Conservation (phyloP, 2,888 invertebrate species). For the Ormyrus labotus region DNA sequence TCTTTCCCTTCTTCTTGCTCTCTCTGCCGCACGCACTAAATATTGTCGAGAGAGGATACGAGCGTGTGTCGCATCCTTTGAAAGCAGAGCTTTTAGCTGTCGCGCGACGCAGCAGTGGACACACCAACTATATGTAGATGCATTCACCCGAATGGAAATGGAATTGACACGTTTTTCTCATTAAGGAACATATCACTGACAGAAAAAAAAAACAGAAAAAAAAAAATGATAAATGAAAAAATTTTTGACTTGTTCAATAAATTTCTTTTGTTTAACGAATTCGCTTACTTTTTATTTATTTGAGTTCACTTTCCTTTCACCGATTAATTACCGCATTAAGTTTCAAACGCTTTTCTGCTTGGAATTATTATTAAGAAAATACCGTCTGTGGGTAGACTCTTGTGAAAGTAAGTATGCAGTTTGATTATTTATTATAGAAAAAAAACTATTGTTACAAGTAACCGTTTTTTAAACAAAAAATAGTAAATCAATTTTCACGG, state of each 20-base stretch:
- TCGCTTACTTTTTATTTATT: constrained; percentile 42
- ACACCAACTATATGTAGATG: neutral
- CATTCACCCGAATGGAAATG: constrained; percentile 14
- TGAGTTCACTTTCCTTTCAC: neutral
- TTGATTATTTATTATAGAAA: no score
- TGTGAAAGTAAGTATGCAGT: no score
- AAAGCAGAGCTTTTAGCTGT: constrained; percentile 43
- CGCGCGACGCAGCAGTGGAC: neutral
- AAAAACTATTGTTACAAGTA: no score
- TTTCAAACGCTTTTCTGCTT: no score
- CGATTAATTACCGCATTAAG: neutral
- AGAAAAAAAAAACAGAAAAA: constrained; percentile 1
- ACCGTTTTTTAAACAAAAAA: no score
- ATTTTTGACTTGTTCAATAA: constrained; percentile 54
- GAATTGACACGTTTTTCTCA: constrained; percentile 36
- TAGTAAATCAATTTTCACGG: no score
- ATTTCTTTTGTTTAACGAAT: constrained; percentile 54
- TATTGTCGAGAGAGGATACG: constrained; percentile 24
- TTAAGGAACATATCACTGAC: constrained; percentile 1
- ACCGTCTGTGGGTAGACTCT: no score
- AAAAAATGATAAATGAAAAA: constrained; percentile 32
- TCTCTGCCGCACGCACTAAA: neutral
- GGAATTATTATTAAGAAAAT: neutral
- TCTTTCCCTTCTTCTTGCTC: constrained; percentile 43
- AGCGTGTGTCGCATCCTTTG: constrained; percentile 38